phyloP scores from a whole-genome alignment of 1,140 invertebrate genomes.

The Acromyrmex heyeri region DNA sequence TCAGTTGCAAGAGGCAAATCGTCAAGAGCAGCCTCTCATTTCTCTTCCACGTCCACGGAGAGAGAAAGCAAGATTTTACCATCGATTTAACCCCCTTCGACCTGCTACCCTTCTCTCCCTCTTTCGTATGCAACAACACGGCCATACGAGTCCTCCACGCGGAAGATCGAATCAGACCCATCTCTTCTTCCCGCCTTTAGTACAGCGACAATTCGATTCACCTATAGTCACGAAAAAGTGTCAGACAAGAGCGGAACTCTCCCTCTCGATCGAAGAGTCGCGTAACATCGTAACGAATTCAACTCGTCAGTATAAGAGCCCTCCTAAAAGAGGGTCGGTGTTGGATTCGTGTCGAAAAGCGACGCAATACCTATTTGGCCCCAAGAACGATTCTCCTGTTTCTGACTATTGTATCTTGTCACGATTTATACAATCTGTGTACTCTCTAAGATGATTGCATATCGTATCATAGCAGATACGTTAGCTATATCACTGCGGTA shows the following conservation, averaged over 20 bases:
- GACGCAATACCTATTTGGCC: neutral
- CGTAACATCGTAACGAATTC: slow-evolving; percentile 71
- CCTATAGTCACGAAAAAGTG: slow-evolving; percentile 69
- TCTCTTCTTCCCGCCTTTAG: slow-evolving; percentile 51
- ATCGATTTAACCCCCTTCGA: slow-evolving; percentile 72
- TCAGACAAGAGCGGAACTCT: slow-evolving; percentile 45
- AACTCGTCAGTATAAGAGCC: slow-evolving; percentile 42
- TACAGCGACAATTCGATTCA: slow-evolving; percentile 75
- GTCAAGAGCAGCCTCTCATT: slow-evolving; percentile 30
- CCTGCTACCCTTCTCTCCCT: slow-evolving; percentile 48
- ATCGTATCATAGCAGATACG: neutral
- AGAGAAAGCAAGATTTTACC: slow-evolving; percentile 65
- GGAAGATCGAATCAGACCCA: slow-evolving; percentile 74
- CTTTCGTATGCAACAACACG: slow-evolving; percentile 58
- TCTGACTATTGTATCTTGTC: neutral
- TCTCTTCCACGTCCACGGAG: neutral
- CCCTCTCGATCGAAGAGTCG: slow-evolving; percentile 50
- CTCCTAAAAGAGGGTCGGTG: slow-evolving; percentile 17
- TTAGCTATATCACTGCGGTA: neutral
- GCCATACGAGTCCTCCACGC: slow-evolving; percentile 64
- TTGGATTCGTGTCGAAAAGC: slow-evolving; percentile 14
- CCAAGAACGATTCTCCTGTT: neutral
- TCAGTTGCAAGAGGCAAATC: neutral
- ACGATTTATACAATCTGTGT: neutral
- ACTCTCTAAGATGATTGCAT: neutral